Evolutionary conservation across 1,140 invertebrate species (phyloP).

Genomic region (Zaprionus ornatus): DNA sequence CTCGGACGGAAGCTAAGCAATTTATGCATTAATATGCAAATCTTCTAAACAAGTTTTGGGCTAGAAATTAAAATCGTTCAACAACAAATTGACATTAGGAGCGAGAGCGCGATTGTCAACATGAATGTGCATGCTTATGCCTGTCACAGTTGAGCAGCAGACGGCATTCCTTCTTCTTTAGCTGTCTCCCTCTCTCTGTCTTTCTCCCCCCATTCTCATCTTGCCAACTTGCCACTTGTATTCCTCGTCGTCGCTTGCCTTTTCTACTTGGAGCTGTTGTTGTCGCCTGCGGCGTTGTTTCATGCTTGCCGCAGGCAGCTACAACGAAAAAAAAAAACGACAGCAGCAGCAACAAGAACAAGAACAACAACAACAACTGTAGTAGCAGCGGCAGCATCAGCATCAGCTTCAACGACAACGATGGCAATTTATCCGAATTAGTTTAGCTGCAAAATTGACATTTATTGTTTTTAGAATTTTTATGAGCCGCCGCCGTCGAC

Average conservation of each 20-base stretch:
- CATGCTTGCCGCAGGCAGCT: conserved; percentile 24
- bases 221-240: not conserved
- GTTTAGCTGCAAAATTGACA: conserved; percentile 67
- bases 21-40: conserved; percentile 52
- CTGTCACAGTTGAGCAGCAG: not conserved
- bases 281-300: conserved; percentile 31
- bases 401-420: not conserved
- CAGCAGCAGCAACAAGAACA: not conserved
- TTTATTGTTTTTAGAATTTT: conserved; percentile 74
- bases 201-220: not conserved
- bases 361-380: not conserved
- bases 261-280: not conserved
- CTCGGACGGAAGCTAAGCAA: conserved; percentile 34
- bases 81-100: conserved; percentile 49
- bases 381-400: not conserved
- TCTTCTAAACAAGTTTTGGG: conserved; percentile 41
- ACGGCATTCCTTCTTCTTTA: not conserved
- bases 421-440: conserved; percentile 47
- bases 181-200: not conserved
- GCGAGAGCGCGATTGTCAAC: not conserved
- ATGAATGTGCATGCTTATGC: not conserved
- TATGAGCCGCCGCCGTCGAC: conserved; percentile 41
- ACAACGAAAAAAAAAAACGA: not conserved
- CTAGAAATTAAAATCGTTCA: conserved; percentile 43
- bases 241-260: not conserved